A percentile compares a stretch with the other conserved stretches of the same genome.
phyloP scores from a whole-genome alignment of 2,888 invertebrate genomes.

The Metalampra italica region DNA sequence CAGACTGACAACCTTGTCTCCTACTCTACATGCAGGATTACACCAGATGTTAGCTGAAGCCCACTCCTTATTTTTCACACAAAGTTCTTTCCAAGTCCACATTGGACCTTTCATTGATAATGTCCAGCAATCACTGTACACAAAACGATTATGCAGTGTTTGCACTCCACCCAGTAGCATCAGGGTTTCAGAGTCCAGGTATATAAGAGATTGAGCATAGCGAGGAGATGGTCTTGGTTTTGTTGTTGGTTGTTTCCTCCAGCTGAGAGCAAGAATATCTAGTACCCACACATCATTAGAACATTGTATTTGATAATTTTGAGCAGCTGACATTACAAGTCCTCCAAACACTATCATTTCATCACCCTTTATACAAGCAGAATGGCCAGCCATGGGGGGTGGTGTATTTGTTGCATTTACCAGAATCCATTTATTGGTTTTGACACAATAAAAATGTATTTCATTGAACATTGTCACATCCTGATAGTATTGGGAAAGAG shows the following conservation, averaged over 20 bases:
- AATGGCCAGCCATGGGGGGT: slow-evolving; percentile 94
- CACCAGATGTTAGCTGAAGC: slow-evolving; percentile 95
- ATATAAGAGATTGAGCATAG: slow-evolving; percentile 96
- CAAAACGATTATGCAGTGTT: slow-evolving; percentile 85
- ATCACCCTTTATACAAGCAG: slow-evolving; percentile 90
- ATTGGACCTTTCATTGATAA: slow-evolving; percentile 85
- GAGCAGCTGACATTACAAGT: slow-evolving; percentile 72
- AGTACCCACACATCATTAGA: slow-evolving; percentile 95
- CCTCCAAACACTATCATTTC: slow-evolving; percentile 92
- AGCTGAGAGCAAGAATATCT: slow-evolving; percentile 85
- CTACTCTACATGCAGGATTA: slow-evolving; percentile 91
- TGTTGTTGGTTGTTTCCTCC: slow-evolving; percentile 87
- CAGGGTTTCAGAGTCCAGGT: slow-evolving; percentile 86
- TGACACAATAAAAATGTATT: slow-evolving; percentile 91
- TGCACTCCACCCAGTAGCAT: slow-evolving; percentile 93
- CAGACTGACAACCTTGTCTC: slow-evolving; percentile 87
- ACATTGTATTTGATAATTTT: slow-evolving; percentile 66
- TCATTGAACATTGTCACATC: slow-evolving; percentile 94
- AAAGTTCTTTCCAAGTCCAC: slow-evolving; percentile 88
- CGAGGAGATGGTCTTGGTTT: slow-evolving; percentile 87
- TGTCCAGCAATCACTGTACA: slow-evolving; percentile 95
- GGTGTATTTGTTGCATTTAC: slow-evolving; percentile 83
- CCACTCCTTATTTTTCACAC: slow-evolving; percentile 86
- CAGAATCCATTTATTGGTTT: slow-evolving; percentile 87
- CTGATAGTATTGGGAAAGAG: slow-evolving; percentile 89